Conservation (phyloP, 2,113 vertebrate species). For the Campylomormyrus tamandua region DNA sequence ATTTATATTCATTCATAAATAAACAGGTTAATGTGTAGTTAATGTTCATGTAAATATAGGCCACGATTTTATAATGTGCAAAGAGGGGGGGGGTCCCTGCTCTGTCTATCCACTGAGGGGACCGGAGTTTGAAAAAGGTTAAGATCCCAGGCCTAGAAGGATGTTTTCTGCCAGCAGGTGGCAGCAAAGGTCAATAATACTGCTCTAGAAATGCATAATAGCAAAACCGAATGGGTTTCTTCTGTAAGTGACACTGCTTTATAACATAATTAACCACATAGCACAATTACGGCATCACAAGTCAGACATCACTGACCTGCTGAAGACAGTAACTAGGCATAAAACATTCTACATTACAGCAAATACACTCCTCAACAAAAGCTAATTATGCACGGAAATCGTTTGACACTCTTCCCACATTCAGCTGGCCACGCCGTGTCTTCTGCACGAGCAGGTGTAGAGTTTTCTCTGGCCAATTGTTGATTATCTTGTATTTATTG, state of each 20-base stretch:
- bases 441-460: background rate
- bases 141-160: background rate
- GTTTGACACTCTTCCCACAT: background rate
- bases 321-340: background rate
- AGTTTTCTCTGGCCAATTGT: background rate
- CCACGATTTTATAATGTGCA: background rate
- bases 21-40: background rate
- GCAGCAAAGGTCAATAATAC: background rate
- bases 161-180: background rate
- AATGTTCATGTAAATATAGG: background rate
- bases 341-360: background rate
- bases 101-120: background rate
- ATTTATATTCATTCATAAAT: too few relatives aligned
- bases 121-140: background rate
- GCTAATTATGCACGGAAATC: background rate
- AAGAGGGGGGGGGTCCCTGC: background rate
- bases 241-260: background rate
- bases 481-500: background rate
- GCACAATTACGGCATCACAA: background rate
- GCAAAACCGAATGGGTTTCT: background rate
- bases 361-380: background rate
- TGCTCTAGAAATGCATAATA: background rate
- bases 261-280: background rate
- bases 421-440: background rate
- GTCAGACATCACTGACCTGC: background rate